phyloP scores from a whole-genome alignment of 92 coral and sea anemone genomes.

The Paramuricea clavata region DNA sequence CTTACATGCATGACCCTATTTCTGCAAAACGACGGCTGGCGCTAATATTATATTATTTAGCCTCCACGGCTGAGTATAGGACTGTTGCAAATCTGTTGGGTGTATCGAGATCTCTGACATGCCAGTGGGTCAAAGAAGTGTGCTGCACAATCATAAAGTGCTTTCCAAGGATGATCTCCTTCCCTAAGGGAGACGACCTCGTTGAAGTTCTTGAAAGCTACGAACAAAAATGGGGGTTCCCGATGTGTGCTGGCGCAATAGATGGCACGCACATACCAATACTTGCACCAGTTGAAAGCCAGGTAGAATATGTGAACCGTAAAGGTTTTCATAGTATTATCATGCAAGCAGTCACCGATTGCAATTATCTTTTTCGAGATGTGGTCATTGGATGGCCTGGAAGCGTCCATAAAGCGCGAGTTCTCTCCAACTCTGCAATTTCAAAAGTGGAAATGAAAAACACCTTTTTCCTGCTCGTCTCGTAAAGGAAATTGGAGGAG shows the following conservation, averaged over 20 bases:
- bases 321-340: slow-evolving; percentile 62
- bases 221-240: not conserved
- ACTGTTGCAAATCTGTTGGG: slow-evolving; percentile 39
- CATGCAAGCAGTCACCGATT: slow-evolving; percentile 70
- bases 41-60: slow-evolving; percentile 37
- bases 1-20: no score
- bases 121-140: no score
- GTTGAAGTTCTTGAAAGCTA: no score
- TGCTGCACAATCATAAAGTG: not conserved
- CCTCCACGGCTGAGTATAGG: slow-evolving; percentile 49
- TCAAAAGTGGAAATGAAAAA: not conserved
- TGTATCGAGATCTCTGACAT: not conserved
- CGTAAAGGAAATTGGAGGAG: not conserved
- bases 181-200: not conserved
- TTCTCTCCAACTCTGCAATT: no score
- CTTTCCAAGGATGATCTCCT: not conserved
- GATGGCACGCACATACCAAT: no score
- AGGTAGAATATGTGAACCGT: slow-evolving; percentile 64
- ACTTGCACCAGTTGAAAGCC: slow-evolving; percentile 51
- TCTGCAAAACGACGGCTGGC: slow-evolving; percentile 16
- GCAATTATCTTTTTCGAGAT: slow-evolving; percentile 69
- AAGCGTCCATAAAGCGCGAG: slow-evolving; percentile 58
- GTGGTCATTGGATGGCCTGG: slow-evolving; percentile 75
- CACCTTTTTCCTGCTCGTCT: not conserved
- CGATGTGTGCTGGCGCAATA: slow-evolving; percentile 36